Base-by-base conservation (phyloP, 1,140 invertebrate genomes). In the Laodelphax striatellus region DNA sequence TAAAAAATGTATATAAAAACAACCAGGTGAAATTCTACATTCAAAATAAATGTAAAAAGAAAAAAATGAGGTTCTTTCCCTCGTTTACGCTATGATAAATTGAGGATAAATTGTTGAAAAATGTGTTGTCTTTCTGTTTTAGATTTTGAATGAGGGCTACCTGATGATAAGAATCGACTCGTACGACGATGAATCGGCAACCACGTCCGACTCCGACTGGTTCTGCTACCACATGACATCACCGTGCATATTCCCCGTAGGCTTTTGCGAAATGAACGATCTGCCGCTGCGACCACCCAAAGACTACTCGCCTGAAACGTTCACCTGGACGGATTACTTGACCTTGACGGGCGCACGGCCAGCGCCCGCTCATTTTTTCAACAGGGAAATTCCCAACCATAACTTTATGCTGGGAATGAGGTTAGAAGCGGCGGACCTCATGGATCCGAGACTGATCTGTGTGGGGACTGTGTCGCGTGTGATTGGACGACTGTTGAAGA, bases 131-230 rank as follows among this genome's bases (percentile, higher is more conserved):
- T 38, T 38, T 38, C 10, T 38, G 34, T 38, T 38, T 9, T 11
- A 38, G 72, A 91, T 96, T 41, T 73, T 97, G 9, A 84, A 88
- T 60, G 87, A 92, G 70, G 89, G 91, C 56, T 97, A 94, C 70
- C 84, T 98, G 69, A 97, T 98, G 94, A 93, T 98, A 62, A 81
- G 90, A 56, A 92, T 96, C 65, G 93, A 97, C 71, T 90, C 87
- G 54, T 94, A 93, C 70, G 88, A 90, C 41, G 85, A 84, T 19
- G 88, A 92, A 67, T 81, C 81, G 0, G 83, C 82, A 34, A 55
- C 24, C 22, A 21, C 58, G 42, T 38, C 61, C 54, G 88, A 88
- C n/a, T 84, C 85, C 1, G 93, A 97, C 76, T 95, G 92, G 90
- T 98, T 98, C 71, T 97, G 94, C 70, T 97, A 97, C 71, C 93